These are phyloP conservation scores for Syngnathoides biaculeatus DNA, from an alignment of 2,113 vertebrate genomes.

Conservation along the genomic window DNA sequence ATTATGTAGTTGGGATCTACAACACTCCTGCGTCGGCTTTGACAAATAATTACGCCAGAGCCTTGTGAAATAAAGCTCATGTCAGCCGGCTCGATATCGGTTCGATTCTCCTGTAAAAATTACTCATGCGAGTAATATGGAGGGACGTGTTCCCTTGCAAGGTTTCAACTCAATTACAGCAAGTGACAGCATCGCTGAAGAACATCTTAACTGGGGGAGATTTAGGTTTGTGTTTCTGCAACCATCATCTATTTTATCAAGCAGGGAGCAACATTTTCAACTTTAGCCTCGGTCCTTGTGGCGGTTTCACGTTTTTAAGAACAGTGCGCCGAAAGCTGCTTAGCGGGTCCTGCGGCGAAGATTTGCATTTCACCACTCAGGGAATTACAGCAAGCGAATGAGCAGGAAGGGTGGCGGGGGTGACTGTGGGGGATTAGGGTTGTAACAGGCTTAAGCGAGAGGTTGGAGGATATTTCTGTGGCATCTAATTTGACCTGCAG, in stretches of 20 bases:
- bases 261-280: slow-evolving; percentile 14
- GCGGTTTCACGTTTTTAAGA: slow-evolving; percentile 50
- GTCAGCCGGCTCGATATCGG: slow-evolving; percentile 6
- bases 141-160: not conserved
- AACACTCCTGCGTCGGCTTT: not conserved
- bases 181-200: not conserved
- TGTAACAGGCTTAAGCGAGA: slow-evolving; percentile 75
- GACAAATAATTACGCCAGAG: slow-evolving; percentile 13
- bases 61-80: slow-evolving; percentile 5
- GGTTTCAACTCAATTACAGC: slow-evolving; percentile 17
- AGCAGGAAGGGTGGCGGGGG: slow-evolving; percentile 60
- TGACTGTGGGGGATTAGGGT: slow-evolving; percentile 68
- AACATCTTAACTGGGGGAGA: not conserved
- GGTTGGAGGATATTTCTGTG: slow-evolving; percentile 72
- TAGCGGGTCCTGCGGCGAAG: slow-evolving; percentile 63
- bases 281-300: slow-evolving; percentile 29
- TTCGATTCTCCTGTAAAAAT: slow-evolving; percentile 1
- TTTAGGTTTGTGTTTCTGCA: slow-evolving; percentile 13
- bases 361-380: slow-evolving; percentile 72
- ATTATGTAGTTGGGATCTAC: slow-evolving; percentile 9
- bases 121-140: slow-evolving; percentile 6
- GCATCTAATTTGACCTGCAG: slow-evolving; percentile 67
- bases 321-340: slow-evolving; percentile 66
- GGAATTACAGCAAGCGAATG: slow-evolving; percentile 64
- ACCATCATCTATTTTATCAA: slow-evolving; percentile 13